Conservation (phyloP, 2,113 vertebrate genomes). For the Numida meleagris region DNA sequence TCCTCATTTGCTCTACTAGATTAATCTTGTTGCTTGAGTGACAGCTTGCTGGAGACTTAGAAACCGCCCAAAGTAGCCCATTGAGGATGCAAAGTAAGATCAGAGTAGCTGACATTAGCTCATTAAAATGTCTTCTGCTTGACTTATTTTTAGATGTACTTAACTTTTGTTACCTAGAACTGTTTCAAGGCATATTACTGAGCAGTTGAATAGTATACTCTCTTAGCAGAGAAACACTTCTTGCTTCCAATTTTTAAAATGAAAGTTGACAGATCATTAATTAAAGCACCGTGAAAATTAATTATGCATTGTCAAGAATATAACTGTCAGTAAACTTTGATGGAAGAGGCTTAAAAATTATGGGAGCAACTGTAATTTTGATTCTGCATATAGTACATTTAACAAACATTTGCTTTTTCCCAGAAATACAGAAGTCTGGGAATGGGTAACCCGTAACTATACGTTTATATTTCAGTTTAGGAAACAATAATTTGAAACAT, state of each 20-base stretch:
- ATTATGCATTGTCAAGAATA: background rate
- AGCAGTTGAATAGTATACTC: background rate
- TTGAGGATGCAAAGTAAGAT: background rate
- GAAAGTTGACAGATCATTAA: background rate
- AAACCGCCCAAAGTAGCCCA: background rate
- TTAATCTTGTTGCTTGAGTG: background rate
- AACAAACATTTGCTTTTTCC: background rate
- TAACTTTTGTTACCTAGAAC: background rate
- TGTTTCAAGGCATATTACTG: background rate
- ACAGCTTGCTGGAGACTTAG: background rate
- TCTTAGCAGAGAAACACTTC: background rate
- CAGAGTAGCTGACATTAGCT: background rate
- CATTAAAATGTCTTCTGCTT: background rate
- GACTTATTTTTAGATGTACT: background rate
- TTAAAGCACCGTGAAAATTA: background rate
- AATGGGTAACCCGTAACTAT: background rate
- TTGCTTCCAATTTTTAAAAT: background rate
- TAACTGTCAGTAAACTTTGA: background rate
- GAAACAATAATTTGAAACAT: background rate
- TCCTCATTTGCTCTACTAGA: background rate
- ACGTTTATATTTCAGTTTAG: background rate
- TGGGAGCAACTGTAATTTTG: background rate
- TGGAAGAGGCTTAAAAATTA: background rate
- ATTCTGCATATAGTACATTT: background rate
- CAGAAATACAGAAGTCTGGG: background rate